Base-by-base conservation (phyloP, 2,888 invertebrate genomes). In the Argyresthia albistria region DNA sequence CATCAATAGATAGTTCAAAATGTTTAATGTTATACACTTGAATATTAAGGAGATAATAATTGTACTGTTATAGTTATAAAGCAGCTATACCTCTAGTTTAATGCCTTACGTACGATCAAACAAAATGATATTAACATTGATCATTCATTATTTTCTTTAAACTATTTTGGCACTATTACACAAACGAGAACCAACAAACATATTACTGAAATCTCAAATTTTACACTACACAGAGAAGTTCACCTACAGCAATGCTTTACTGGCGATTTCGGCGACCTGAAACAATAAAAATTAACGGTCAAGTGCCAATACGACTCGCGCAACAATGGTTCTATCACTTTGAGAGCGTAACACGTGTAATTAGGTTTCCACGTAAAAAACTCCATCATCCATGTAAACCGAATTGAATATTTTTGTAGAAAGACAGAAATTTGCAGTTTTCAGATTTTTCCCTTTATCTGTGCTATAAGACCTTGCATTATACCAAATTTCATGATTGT, bases 181-280 rank as follows among this genome's bases (percentile, higher is more conserved):
- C 70, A 70, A 73, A 76, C 69, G 57, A 69, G 67, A 74, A 71
- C 64, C 70, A 70, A 70, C 67, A 67, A 76, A 73, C 69, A 25
- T 58, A 58, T 64, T 57, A 56, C 61, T 59, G 63, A 64, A 58
- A 50, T 60, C 60, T 60, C 62, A 59, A 61, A 58, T 69, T 65
- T 73, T 70, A 72, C 39, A 6, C 25, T 11, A 39, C 39, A 39
- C 3, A 11, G 39, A 39, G 9, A n/a, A 39, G 39, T 39, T 39
- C 6, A 25, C 25, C 25, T 25, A 25, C 25, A 25, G 2, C 25
- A 25, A 57, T 52, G 48, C 56, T 61, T 78, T 83, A 87, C 71
- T 86, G 86, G 64, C 84, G 86, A 80, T 79, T 84, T 64, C 86
- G 69, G 76, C 86, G 86, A 71, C 82, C 86, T 87, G 82, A 0